Base-by-base conservation (phyloP, 2,888 invertebrate genomes). In the Volucella inflata region DNA sequence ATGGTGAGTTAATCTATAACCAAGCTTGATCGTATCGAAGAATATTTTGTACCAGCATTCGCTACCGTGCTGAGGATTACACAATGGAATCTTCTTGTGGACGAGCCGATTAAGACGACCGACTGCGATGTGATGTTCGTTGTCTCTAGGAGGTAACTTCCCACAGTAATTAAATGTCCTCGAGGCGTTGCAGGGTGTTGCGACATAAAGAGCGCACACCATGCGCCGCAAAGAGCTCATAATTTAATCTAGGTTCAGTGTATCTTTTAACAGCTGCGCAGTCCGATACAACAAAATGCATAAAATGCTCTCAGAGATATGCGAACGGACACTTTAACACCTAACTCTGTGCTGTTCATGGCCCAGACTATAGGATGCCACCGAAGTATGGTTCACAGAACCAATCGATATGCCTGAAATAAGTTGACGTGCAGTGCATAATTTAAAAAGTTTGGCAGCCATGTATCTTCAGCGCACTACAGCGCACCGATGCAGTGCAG, bases 131-230 rank as follows among this genome's bases (percentile, higher is more conserved):
- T 9, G 17, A n/a, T 30, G 21, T 53, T 30, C 42, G 42, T 53
- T 59, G 74, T 21, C 4, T 21, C 21, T 21, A 21, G 21, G 21
- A 21, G 21, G 21, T 60, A 62, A 60, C 74, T 84, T 84, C 76
- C 62, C 85, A 85, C 85, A 80, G 80, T 80, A 85, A 85, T 85
- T 80, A 80, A 85, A 76, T 80, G 80, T 80, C 80, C 85, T 80
- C 75, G 76, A 76, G 80, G 80, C 76, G 71, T 62, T 75, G 70
- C 42, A 64, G 65, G 57, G 68, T 75, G 71, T 84, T 84, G 80
- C 71, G 67, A 80, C 59, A 84, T 30, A 44, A 70, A 60, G 53
- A 64, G 74, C 62, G 64, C 62, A 72, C 68, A 79, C 84, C 76
- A 55, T 74, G 55, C 80, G 55, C 76, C 76, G 62, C 60, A 80